These are phyloP conservation scores for Catocala sponsa DNA, from an alignment of 2,888 invertebrate genomes.

Conservation along the genomic window DNA sequence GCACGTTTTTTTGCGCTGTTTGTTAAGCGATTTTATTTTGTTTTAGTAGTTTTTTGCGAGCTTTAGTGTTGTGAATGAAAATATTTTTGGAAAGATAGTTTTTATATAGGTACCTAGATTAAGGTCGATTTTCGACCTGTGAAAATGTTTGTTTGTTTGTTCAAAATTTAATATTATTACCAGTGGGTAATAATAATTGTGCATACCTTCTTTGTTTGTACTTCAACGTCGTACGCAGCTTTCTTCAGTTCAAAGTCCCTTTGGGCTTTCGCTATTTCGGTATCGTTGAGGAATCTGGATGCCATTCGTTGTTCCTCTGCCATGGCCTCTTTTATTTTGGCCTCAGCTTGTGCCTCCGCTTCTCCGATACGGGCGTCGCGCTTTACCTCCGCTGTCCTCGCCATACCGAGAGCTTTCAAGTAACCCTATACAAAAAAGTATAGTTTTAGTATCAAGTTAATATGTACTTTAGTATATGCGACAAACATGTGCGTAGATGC, in stretches of 20 bases:
- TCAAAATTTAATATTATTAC: no score
- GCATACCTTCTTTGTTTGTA: slow-evolving; percentile 95
- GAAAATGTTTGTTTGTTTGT: no score
- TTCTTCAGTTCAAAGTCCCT: slow-evolving; percentile 99
- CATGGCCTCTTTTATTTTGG: slow-evolving; percentile 97
- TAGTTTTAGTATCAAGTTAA: not conserved
- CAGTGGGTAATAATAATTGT: no score
- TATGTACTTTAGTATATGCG: no score
- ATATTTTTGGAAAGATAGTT: no score
- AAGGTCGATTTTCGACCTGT: not conserved
- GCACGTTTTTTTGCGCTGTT: no score
- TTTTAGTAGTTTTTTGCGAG: no score
- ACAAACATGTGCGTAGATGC: no score
- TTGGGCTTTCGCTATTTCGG: slow-evolving; percentile 98
- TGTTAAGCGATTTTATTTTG: no score
- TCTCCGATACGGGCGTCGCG: slow-evolving; percentile 98
- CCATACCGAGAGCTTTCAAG: slow-evolving; percentile 97
- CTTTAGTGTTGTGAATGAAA: no score
- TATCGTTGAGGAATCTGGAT: slow-evolving; percentile 97
- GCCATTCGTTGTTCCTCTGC: slow-evolving; percentile 99
- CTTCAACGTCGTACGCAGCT: slow-evolving; percentile 98
- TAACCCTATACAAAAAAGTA: slow-evolving; percentile 91
- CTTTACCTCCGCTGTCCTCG: slow-evolving; percentile 97
- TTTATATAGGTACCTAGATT: no score
- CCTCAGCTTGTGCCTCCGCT: slow-evolving; percentile 97